phyloP scores from a whole-genome alignment of 2,888 invertebrate genomes.

The Andricus quercusramuli region DNA sequence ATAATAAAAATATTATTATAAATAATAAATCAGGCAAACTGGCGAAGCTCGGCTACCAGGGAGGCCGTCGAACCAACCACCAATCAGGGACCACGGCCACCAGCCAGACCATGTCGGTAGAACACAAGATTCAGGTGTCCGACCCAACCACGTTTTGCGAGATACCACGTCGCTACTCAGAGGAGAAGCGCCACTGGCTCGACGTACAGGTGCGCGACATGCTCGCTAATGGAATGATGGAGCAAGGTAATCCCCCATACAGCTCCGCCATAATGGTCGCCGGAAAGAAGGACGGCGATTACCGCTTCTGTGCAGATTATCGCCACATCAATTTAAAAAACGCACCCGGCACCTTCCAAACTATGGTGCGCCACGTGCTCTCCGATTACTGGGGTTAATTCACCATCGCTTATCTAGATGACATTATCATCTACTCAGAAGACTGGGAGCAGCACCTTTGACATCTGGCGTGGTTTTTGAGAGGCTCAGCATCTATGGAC shows the following conservation, averaged over 20 bases:
- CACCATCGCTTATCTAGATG: no score
- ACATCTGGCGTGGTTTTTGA: no score
- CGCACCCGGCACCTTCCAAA: no score
- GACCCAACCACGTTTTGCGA: conserved; percentile 34
- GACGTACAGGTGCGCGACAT: conserved; percentile 51
- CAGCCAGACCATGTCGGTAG: not conserved
- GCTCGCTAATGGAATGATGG: conserved; percentile 52
- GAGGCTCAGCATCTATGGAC: no score
- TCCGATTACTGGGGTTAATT: no score
- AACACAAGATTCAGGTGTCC: no score
- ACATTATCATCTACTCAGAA: no score
- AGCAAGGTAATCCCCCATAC: conserved; percentile 42
- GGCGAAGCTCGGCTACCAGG: not conserved
- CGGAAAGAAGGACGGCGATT: conserved; percentile 48
- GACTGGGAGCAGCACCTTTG: no score
- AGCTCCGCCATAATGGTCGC: conserved; percentile 47
- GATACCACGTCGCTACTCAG: conserved; percentile 39
- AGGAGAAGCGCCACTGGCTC: conserved; percentile 9
- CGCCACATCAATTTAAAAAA: conserved; percentile 40
- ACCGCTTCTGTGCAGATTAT: conserved; percentile 14
- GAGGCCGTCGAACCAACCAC: not conserved
- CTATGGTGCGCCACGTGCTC: no score
- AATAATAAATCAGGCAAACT: not conserved
- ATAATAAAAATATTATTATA: no score
- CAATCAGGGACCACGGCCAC: no score